Conservation (phyloP, 2,113 vertebrate species). For the Rhadina sibilatrix region DNA sequence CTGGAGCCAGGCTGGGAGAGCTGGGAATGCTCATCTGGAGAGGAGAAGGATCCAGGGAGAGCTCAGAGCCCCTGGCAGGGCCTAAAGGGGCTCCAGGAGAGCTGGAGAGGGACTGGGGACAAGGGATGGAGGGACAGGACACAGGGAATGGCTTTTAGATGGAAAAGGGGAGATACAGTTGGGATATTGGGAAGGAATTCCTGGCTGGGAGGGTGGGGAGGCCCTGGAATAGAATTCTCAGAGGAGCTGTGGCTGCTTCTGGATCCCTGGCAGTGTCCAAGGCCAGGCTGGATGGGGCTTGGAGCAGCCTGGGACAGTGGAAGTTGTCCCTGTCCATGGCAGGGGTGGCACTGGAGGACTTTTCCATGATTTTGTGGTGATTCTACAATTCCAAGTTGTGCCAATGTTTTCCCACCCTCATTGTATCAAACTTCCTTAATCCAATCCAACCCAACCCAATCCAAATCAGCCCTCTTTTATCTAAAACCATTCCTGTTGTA, state of each 20-base stretch:
- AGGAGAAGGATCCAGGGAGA: neutral
- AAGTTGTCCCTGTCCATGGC: neutral
- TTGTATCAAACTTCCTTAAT: too few relatives aligned
- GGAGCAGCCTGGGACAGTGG: fast-evolving
- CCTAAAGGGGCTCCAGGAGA: neutral
- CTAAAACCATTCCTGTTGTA: fast-evolving
- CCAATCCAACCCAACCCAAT: too few relatives aligned
- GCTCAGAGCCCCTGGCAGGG: neutral
- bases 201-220: neutral
- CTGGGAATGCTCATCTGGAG: neutral
- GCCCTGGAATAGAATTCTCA: neutral
- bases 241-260: neutral
- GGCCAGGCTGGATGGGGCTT: neutral
- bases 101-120: neutral
- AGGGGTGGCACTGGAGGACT: fast-evolving
- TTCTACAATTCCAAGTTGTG: neutral
- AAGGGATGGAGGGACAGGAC: neutral
- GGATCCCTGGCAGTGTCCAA: neutral
- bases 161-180: fast-evolving
- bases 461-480: neutral
- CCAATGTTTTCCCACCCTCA: neutral
- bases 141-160: fast-evolving
- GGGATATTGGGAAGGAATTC: neutral
- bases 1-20: neutral
- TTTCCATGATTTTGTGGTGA: neutral